Conservation (phyloP, 1,140 invertebrate species). For the Cyclargus thomasi region DNA sequence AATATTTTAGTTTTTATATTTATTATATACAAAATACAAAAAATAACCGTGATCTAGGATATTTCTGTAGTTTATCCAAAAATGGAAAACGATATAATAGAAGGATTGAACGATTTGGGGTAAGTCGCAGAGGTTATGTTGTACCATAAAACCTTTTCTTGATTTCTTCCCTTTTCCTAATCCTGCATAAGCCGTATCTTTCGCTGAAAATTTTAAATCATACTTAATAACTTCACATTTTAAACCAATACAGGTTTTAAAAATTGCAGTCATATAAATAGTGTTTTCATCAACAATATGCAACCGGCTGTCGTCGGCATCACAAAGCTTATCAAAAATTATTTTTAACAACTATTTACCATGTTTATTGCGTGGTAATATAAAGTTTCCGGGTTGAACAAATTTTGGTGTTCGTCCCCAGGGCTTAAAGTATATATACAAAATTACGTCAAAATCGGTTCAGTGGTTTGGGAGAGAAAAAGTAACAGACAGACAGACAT, state of each 20-base stretch:
- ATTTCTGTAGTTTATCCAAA: conserved; percentile 8
- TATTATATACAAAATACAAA: no score
- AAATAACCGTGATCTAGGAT: background rate
- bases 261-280: background rate
- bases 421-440: no score
- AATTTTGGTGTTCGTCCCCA: no score
- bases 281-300: background rate
- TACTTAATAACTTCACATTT: background rate
- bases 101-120: conserved; percentile 61
- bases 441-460: no score
- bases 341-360: no score
- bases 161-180: background rate
- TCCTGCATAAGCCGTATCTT: background rate
- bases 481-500: no score
- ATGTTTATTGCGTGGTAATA: no score
- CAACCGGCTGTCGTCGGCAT: background rate
- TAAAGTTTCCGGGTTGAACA: no score
- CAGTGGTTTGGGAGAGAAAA: no score
- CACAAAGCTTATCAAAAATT: no score
- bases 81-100: conserved; percentile 68
- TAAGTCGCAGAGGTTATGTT: conserved; percentile 37
- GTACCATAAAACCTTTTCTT: background rate
- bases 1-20: no score
- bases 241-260: background rate
- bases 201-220: background rate